A percentile compares a stretch with the other conserved stretches of the same genome.
Conservation (phyloP, 1,140 invertebrate genomes). For the Tyrophagus putrescentiae region DNA sequence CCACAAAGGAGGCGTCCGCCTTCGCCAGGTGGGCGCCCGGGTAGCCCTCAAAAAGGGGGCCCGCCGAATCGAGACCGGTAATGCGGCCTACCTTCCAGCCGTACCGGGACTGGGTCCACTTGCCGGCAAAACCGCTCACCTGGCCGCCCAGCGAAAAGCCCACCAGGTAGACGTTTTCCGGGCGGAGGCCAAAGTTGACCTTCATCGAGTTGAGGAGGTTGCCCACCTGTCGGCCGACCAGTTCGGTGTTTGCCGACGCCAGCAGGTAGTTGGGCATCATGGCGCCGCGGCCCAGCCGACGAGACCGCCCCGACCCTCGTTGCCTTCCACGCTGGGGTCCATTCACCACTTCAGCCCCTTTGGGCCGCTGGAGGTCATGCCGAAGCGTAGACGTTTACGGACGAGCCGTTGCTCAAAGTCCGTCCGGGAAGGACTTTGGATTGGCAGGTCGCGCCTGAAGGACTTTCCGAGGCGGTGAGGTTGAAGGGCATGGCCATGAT, state of each 20-base stretch:
- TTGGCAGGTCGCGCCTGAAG: no score
- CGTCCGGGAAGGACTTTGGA: no score
- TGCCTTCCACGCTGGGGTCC: no score
- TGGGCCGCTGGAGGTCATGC: no score
- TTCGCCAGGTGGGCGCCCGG: slow-evolving; percentile 60
- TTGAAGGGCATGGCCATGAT: no score
- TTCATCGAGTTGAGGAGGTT: slow-evolving; percentile 33
- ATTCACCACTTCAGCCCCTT: no score
- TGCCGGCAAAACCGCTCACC: slow-evolving; percentile 27
- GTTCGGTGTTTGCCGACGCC: slow-evolving; percentile 46
- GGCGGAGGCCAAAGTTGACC: background rate
- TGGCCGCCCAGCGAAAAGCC: slow-evolving; percentile 34
- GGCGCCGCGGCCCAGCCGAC: slow-evolving; percentile 37
- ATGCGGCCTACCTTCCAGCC: slow-evolving; percentile 51
- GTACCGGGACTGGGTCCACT: slow-evolving; percentile 33
- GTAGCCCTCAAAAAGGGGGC: slow-evolving; percentile 71
- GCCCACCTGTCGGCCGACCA: slow-evolving; percentile 46
- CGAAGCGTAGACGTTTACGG: no score
- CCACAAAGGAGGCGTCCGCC: slow-evolving; percentile 62
- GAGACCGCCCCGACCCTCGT: no score
- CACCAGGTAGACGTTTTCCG: slow-evolving; percentile 51
- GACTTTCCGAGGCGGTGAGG: no score
- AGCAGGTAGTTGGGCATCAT: slow-evolving; percentile 41
- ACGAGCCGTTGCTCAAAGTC: no score
- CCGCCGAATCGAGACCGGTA: slow-evolving; percentile 69